phyloP scores from a whole-genome alignment of 1,140 invertebrate genomes.

The Drosophila kurseongensis region DNA sequence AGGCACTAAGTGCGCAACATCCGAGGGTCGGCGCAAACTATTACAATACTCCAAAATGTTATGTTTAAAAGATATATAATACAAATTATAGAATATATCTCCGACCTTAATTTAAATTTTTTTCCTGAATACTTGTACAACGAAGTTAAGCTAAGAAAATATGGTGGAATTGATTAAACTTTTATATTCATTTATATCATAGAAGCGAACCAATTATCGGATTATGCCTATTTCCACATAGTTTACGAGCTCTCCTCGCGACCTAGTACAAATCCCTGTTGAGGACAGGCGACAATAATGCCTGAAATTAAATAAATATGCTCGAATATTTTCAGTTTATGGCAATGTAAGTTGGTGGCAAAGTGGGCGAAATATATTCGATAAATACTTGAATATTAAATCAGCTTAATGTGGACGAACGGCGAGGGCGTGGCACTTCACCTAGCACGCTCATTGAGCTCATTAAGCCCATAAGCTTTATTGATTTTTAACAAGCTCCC shows the following conservation, averaged over 20 bases:
- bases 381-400: constrained; percentile 59
- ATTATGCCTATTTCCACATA: not conserved
- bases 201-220: not conserved
- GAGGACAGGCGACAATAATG: constrained; percentile 26
- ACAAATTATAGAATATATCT: no score
- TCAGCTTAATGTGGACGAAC: constrained; percentile 43
- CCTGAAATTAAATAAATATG: constrained; percentile 47
- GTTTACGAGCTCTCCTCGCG: constrained; percentile 25
- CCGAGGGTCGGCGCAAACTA: constrained; percentile 8
- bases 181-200: no score
- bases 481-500: constrained; percentile 67
- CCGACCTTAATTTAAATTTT: no score
- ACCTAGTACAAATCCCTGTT: constrained; percentile 29
- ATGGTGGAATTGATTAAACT: no score
- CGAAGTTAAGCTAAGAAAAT: not conserved
- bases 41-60: no score
- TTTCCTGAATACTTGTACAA: no score
- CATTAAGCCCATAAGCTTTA: constrained; percentile 69
- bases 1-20: constrained; percentile 20
- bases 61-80: not conserved
- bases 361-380: constrained; percentile 30
- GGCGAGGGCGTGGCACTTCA: not conserved
- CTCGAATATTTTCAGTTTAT: constrained; percentile 39
- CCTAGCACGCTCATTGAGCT: constrained; percentile 47
- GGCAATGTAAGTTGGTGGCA: constrained; percentile 26